These are phyloP conservation scores for Lottia scabra DNA, from an alignment of 2,888 invertebrate genomes.

Conservation along the genomic window DNA sequence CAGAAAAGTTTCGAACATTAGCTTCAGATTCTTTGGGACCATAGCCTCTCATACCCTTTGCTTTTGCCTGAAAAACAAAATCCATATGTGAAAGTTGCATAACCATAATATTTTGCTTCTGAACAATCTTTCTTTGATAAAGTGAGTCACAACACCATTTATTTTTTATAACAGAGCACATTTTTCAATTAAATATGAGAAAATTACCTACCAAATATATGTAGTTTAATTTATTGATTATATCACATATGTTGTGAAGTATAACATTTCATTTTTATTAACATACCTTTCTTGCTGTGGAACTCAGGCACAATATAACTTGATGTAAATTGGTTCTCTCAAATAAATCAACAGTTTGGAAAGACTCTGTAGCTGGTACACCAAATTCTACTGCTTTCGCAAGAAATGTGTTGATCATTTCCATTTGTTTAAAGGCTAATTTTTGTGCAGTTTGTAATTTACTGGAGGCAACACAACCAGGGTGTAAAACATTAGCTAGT, in stretches of 20 bases:
- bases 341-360: slow-evolving; percentile 98
- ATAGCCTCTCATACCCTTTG: slow-evolving; percentile 38
- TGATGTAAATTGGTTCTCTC: slow-evolving; percentile 96
- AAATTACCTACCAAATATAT: too few relatives aligned
- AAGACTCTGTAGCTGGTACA: slow-evolving; percentile 93
- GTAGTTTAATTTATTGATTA: not conserved
- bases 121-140: too few relatives aligned
- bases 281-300: slow-evolving; percentile 76
- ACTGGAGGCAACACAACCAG: slow-evolving; percentile 71
- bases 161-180: too few relatives aligned
- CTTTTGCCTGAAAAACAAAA: slow-evolving; percentile 11
- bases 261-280: not conserved
- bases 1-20: slow-evolving; percentile 92
- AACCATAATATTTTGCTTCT: too few relatives aligned
- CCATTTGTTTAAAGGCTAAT: slow-evolving; percentile 87
- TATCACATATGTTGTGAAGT: not conserved
- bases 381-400: slow-evolving; percentile 87
- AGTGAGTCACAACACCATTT: too few relatives aligned
- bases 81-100: too few relatives aligned
- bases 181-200: too few relatives aligned
- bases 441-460: slow-evolving; percentile 36
- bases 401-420: slow-evolving; percentile 89
- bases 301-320: slow-evolving; percentile 94
- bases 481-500: slow-evolving; percentile 86
- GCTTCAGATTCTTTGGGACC: slow-evolving; percentile 95